Evolutionary conservation across 2,113 vertebrate species (phyloP).

Genomic region (Caloenas nicobarica): DNA sequence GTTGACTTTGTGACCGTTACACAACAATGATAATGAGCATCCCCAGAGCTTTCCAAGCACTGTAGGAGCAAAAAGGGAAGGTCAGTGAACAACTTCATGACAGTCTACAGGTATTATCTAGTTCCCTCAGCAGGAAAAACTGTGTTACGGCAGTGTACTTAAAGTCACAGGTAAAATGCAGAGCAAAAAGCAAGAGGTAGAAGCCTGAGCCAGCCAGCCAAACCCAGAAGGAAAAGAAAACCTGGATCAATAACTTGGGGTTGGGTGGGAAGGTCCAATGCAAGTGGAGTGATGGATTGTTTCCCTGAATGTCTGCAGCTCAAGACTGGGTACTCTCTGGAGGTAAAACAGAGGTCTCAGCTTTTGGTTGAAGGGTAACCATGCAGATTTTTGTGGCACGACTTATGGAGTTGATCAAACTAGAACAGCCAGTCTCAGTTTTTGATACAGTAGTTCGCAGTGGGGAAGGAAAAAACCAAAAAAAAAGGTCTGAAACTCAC

Average conservation of each 20-base stretch:
- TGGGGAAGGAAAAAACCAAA: neutral
- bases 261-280: neutral
- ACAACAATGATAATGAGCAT: neutral
- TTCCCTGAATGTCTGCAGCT: neutral
- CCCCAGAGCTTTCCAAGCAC: neutral
- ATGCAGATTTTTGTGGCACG: accelerated
- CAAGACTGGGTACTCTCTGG: neutral
- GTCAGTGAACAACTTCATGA: neutral
- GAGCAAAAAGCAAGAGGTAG: neutral
- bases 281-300: neutral
- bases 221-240: neutral
- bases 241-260: neutral
- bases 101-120: neutral
- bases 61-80: neutral
- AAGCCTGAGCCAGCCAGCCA: neutral
- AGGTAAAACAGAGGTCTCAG: neutral
- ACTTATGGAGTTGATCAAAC: neutral
- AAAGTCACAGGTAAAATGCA: neutral
- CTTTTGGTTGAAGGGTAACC: neutral
- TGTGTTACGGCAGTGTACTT: neutral
- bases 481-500: neutral
- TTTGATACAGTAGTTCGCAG: neutral
- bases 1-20: neutral
- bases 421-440: neutral
- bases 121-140: neutral